Conservation (phyloP, 1,140 invertebrate genomes). For the Drosophila leontia region DNA sequence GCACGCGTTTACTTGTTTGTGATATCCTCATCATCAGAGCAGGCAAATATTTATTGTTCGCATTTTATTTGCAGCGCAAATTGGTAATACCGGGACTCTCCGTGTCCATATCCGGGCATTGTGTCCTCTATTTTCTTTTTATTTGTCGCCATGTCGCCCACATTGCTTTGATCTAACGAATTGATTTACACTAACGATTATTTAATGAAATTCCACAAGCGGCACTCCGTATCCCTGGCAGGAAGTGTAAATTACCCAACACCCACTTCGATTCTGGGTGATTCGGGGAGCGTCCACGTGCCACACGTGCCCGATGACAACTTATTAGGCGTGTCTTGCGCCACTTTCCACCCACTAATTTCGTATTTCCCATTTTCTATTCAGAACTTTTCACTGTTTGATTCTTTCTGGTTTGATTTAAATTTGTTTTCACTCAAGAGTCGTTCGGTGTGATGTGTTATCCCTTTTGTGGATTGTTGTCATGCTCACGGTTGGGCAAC, state of each 20-base stretch:
- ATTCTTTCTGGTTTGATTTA: slow-evolving; percentile 50
- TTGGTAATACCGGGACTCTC: slow-evolving; percentile 56
- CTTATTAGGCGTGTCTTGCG: slow-evolving; percentile 60
- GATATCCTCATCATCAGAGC: slow-evolving; percentile 56
- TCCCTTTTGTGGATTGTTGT: slow-evolving; percentile 46
- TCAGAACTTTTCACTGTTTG: slow-evolving; percentile 9
- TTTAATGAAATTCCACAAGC: slow-evolving; percentile 77
- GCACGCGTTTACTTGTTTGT: slow-evolving; percentile 66
- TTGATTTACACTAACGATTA: slow-evolving; percentile 83
- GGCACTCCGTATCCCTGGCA: slow-evolving; percentile 29
- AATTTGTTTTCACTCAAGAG: slow-evolving; percentile 22
- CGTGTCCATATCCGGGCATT: slow-evolving; percentile 36
- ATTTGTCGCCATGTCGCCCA: slow-evolving; percentile 79
- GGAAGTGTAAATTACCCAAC: slow-evolving; percentile 79
- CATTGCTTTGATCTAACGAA: slow-evolving; percentile 75
- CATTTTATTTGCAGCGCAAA: slow-evolving; percentile 64
- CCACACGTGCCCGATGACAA: slow-evolving; percentile 59
- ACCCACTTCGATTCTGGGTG: slow-evolving; percentile 26
- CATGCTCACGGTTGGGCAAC: slow-evolving; percentile 29
- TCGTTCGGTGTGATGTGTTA: slow-evolving; percentile 17
- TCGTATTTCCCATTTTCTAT: slow-evolving; percentile 9
- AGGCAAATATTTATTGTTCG: slow-evolving; percentile 68
- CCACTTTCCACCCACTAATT: slow-evolving; percentile 10
- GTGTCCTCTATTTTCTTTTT: slow-evolving; percentile 70
- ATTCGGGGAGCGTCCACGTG: slow-evolving; percentile 33